Evolutionary conservation across 2,113 vertebrate species (phyloP).

Genomic region (Rhabdomys dilectus): DNA sequence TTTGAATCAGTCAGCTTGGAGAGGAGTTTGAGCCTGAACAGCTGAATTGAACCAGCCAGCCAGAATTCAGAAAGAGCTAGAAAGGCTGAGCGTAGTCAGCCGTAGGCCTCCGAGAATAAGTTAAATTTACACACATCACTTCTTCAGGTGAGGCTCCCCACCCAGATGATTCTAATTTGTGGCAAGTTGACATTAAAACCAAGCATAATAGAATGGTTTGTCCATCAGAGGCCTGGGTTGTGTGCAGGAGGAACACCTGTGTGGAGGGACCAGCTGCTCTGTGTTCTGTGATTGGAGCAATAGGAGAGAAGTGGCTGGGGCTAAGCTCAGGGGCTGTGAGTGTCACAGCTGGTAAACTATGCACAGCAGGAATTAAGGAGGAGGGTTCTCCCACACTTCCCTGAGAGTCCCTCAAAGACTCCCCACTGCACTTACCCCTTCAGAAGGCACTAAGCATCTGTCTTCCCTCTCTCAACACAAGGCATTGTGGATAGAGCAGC

Average conservation of each 20-base stretch:
- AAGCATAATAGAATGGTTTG: not conserved
- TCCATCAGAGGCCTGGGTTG: not conserved
- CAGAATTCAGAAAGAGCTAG: too few species aligned
- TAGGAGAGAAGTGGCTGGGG: not conserved
- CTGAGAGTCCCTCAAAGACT: not conserved
- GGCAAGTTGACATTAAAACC: not conserved
- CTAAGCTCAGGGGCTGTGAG: not conserved
- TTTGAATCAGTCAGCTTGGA: too few species aligned
- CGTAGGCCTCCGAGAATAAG: too few species aligned
- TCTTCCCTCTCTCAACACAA: not conserved
- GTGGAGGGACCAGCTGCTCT: not conserved
- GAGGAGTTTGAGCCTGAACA: too few species aligned
- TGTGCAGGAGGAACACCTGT: not conserved
- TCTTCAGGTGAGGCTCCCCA: not conserved
- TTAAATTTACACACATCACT: not conserved
- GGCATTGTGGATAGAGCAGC: not conserved
- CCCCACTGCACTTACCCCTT: not conserved
- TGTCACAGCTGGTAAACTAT: not conserved
- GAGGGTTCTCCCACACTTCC: not conserved
- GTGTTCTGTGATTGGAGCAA: too few species aligned
- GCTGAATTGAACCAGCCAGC: too few species aligned
- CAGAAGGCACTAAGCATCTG: not conserved
- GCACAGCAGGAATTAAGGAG: not conserved
- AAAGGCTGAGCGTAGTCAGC: too few species aligned
- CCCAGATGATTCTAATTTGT: not conserved